Evolutionary conservation across 2,888 invertebrate species (phyloP), one percentile per base, ranked within the genome.

Genomic region (Orthonychiurus folsomi): DNA sequence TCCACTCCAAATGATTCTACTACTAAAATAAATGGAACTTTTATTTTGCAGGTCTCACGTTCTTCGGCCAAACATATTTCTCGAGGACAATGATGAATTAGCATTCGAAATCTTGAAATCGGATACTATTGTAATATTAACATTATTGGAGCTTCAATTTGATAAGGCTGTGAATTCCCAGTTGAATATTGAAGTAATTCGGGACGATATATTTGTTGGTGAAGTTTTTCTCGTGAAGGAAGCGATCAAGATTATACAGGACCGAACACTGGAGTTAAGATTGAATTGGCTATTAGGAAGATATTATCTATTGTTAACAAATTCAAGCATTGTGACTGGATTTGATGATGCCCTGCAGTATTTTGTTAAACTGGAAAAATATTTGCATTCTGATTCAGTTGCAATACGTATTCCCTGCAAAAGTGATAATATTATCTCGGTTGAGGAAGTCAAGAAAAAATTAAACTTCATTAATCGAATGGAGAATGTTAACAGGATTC

Each of bases 401-500:
- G 24, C 27, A n/a, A 59, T 65, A 2, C 55, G 56, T 55, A 56
- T 66, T 23, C 61, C 63, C 2, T 64, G 66, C 12, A 59, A 65
- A 61, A 50, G 20, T 15, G 67, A 67, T 56, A 63, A 56, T 55
- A 50, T 63, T 2, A 66, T 69, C 12, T 62, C 61, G 68, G 76
- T 88, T 25, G 82, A 84, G 18, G 84, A 84, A 70, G 83, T 88
- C 0, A 81, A 85, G 26, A 66, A 68, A 52, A 71, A 71, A 24
- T 55, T 68, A 0, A 55, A 59, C 15, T 62, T 65, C 21, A 63
- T 70, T 1, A 50, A 68, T 3, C 65, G 67, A 57, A 66, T 71
- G 67, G 64, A 71, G 54, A 71, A 68, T 27, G 59, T 69, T n/a
- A 69, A 65, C 55, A 56, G 63, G 9, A 66, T 71, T 9, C 67